Evolutionary conservation across 2,797 vertebrate species (phyloP).

Genomic region (Clarias pachynema): DNA sequence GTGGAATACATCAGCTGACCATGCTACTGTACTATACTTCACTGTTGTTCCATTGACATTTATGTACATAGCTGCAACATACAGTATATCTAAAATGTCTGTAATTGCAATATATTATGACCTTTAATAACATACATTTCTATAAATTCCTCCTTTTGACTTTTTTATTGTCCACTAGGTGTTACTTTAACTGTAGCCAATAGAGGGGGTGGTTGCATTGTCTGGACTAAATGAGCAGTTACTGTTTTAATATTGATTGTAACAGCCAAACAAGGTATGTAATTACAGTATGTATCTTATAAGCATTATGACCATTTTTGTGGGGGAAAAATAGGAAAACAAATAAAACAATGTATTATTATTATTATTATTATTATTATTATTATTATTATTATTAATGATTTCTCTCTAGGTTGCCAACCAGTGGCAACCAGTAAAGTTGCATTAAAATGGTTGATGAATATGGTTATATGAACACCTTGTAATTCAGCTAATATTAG

Average conservation of each 20-base stretch:
- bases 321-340: neutral
- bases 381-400: too few relatives aligned
- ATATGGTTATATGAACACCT: neutral
- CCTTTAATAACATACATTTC: neutral
- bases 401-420: neutral
- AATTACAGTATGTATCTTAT: neutral
- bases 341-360: neutral
- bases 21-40: neutral
- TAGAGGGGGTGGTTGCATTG: neutral
- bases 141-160: neutral
- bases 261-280: neutral
- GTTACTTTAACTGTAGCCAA: constrained; percentile 1
- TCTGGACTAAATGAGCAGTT: neutral
- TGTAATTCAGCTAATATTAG: neutral
- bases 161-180: neutral
- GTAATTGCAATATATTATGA: neutral
- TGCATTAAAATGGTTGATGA: neutral
- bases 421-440: neutral
- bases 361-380: too few relatives aligned
- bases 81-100: neutral
- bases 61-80: neutral
- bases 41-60: neutral
- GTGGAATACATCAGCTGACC: neutral
- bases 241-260: neutral
- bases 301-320: neutral